Conservation (phyloP, 2,797 vertebrate genomes). For the Smutsia gigantea region DNA sequence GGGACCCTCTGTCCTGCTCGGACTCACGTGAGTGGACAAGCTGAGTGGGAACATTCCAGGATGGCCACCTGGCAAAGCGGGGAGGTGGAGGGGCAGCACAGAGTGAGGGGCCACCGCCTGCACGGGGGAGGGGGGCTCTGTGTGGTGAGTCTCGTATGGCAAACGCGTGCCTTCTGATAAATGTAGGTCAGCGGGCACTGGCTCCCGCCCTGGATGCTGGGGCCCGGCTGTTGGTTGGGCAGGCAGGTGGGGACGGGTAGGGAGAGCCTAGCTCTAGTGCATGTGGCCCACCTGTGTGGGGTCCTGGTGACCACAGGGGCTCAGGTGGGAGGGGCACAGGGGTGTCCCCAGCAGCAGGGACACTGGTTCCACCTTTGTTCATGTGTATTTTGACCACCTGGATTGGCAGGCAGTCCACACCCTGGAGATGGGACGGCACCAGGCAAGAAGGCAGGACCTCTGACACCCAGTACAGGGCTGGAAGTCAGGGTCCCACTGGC, state of each 20-base stretch:
- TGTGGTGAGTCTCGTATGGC: accelerated
- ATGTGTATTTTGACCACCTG: accelerated
- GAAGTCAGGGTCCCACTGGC: background rate
- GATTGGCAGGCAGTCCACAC: background rate
- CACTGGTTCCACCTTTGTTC: accelerated
- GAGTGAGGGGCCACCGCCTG: accelerated
- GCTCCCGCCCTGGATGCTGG: background rate
- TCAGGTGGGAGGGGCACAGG: accelerated
- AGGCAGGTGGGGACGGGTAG: background rate
- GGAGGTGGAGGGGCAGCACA: background rate
- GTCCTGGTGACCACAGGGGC: background rate
- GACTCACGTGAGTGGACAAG: accelerated
- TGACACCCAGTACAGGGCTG: background rate
- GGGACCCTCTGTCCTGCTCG: background rate
- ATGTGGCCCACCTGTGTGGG: background rate
- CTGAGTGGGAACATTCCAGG: background rate
- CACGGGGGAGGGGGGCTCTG: no score
- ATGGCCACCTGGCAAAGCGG: accelerated
- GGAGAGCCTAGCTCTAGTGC: background rate
- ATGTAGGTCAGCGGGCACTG: accelerated
- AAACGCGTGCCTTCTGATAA: accelerated
- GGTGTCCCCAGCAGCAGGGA: background rate
- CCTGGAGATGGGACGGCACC: accelerated
- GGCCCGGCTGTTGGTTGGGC: accelerated
- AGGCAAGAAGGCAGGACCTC: background rate